Evolutionary conservation across 1,140 invertebrate genomes (phyloP).

Genomic region (Melitaea cinxia): DNA sequence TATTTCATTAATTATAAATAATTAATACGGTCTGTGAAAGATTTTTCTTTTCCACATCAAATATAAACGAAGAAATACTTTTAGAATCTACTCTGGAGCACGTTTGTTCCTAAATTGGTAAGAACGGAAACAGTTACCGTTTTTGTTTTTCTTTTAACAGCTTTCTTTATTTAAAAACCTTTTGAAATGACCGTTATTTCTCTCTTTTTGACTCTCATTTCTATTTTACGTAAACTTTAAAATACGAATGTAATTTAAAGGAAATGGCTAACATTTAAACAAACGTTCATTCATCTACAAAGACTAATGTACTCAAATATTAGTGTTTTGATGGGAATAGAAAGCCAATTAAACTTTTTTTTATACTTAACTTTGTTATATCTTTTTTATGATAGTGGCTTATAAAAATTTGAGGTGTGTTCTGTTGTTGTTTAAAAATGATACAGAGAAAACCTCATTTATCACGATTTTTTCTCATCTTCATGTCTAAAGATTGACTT

Average conservation of each 20-base stretch:
- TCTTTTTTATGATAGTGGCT: too few species aligned
- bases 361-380: too few species aligned
- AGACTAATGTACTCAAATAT: too few species aligned
- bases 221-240: neutral
- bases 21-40: neutral
- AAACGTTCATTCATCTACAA: too few species aligned
- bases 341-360: too few species aligned
- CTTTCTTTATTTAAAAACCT: conserved; percentile 6
- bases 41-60: conserved; percentile 2
- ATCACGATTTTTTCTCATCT: too few species aligned
- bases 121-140: conserved; percentile 18
- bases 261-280: too few species aligned
- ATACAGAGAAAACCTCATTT: too few species aligned
- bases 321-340: too few species aligned
- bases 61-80: conserved; percentile 15
- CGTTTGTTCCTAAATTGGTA: conserved; percentile 16
- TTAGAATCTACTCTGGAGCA: conserved; percentile 12
- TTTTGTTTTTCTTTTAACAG: conserved; percentile 12
- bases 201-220: neutral
- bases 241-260: neutral
- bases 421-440: too few species aligned
- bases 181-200: neutral
- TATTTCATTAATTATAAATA: conserved; percentile 19
- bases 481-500: too few species aligned
- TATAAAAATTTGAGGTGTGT: too few species aligned